Evolutionary conservation across 1,140 invertebrate species (phyloP).

Genomic region (Pemphigus obesinymphae): DNA sequence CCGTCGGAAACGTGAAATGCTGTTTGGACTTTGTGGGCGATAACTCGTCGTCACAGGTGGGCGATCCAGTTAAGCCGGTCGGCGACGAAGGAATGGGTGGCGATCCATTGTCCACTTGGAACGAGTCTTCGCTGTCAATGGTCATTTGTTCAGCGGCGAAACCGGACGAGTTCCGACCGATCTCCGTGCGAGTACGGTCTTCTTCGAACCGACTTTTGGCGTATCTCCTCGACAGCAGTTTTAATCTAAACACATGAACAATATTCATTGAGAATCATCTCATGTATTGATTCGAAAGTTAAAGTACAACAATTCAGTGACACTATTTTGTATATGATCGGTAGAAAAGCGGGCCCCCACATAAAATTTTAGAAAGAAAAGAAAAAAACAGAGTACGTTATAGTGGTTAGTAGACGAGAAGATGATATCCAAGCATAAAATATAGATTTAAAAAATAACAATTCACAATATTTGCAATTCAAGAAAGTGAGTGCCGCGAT

Average conservation of each 20-base stretch:
- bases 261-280: no score
- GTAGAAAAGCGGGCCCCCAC: no score
- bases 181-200: constrained; percentile 43
- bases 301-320: no score
- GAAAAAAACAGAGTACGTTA: no score
- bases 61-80: constrained; percentile 43
- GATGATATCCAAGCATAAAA: no score
- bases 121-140: constrained; percentile 48
- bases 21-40: constrained; percentile 42
- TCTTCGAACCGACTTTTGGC: constrained; percentile 47
- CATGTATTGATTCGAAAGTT: no score
- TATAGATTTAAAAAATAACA: no score
- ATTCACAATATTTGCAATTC: no score
- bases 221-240: constrained; percentile 47
- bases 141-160: constrained; percentile 49
- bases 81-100: constrained; percentile 45
- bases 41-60: not conserved
- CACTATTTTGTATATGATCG: no score
- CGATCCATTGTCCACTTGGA: constrained; percentile 38
- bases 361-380: no score
- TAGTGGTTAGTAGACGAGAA: no score
- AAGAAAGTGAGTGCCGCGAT: no score
- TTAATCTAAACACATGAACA: constrained; percentile 40
- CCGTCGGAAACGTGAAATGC: constrained; percentile 42
- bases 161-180: constrained; percentile 47